Conservation (phyloP, 2,888 invertebrate genomes). For the Diploptera punctata region DNA sequence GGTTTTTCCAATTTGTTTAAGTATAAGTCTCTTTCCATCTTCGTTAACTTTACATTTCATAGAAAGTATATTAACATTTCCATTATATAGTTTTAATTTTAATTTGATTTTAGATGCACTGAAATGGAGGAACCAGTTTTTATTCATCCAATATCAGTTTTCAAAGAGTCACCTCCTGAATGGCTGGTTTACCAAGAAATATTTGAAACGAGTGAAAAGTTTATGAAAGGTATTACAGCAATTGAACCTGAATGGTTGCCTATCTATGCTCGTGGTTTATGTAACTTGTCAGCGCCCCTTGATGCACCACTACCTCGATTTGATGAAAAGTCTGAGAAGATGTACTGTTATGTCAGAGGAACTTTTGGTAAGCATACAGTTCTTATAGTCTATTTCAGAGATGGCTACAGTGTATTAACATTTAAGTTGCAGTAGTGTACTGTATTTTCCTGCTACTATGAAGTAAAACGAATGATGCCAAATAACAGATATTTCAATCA, state of each 20-base stretch:
- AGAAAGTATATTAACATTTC: too few relatives aligned
- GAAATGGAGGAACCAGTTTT: conserved; percentile 90
- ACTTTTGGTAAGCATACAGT: conserved; percentile 65
- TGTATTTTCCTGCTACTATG: too few relatives aligned
- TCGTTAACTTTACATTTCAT: too few relatives aligned
- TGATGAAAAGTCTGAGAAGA: conserved; percentile 69
- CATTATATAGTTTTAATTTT: too few relatives aligned
- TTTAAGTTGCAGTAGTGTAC: too few relatives aligned
- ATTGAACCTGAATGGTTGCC: conserved; percentile 95
- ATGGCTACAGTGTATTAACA: too few relatives aligned
- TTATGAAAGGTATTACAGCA: conserved; percentile 82
- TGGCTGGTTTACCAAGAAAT: conserved; percentile 94
- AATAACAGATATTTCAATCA: too few relatives aligned
- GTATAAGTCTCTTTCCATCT: too few relatives aligned
- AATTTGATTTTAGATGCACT: too few relatives aligned
- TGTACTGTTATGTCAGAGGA: conserved; percentile 80
- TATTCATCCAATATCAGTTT: conserved; percentile 82
- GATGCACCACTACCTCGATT: conserved; percentile 73
- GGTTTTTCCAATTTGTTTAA: too few relatives aligned
- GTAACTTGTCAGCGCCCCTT: conserved; percentile 72
- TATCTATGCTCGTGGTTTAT: conserved; percentile 76
- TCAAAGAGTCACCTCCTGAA: conserved; percentile 77
- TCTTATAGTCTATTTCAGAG: too few relatives aligned
- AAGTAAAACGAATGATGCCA: too few relatives aligned
- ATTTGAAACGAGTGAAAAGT: conserved; percentile 82